Evolutionary conservation across 2,888 invertebrate species (phyloP).

Genomic region (Oxyteleia sp.): DNA sequence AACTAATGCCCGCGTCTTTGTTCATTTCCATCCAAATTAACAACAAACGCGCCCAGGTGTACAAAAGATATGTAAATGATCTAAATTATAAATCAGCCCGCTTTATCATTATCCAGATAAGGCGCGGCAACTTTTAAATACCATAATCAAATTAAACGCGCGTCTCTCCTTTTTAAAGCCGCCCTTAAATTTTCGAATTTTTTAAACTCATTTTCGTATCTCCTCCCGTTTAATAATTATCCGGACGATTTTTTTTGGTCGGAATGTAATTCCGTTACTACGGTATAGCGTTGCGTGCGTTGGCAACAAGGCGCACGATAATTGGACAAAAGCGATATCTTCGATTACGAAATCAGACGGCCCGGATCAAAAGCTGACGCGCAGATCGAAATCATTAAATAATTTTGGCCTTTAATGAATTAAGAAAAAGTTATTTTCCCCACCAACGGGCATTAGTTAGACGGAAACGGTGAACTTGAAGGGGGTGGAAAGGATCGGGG

Average conservation of each 20-base stretch:
- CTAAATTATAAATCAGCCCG: conserved; percentile 9
- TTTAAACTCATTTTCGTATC: conserved; percentile 24
- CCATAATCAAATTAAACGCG: background rate
- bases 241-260: conserved; percentile 19
- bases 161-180: background rate
- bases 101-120: conserved; percentile 31
- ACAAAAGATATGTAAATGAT: too few relatives aligned
- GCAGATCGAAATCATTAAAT: conserved; percentile 67
- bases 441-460: conserved; percentile 46
- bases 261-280: conserved; percentile 16
- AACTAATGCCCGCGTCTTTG: too few relatives aligned
- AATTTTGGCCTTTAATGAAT: conserved; percentile 65
- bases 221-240: conserved; percentile 49
- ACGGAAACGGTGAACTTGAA: conserved; percentile 71
- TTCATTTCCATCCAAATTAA: too few relatives aligned
- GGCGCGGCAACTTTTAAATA: background rate
- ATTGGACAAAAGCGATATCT: conserved; percentile 62
- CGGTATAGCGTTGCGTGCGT: conserved; percentile 28
- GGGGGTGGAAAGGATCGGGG: conserved; percentile 57
- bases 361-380: conserved; percentile 40
- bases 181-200: conserved; percentile 17
- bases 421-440: conserved; percentile 69
- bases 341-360: conserved; percentile 44
- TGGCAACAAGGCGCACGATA: conserved; percentile 66
- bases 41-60: too few relatives aligned